Percentiles rank a stretch among this genome's conserved stretches.
Evolutionary conservation across 2,888 invertebrate genomes (phyloP).

Genomic region (Cheilosia pagana): DNA sequence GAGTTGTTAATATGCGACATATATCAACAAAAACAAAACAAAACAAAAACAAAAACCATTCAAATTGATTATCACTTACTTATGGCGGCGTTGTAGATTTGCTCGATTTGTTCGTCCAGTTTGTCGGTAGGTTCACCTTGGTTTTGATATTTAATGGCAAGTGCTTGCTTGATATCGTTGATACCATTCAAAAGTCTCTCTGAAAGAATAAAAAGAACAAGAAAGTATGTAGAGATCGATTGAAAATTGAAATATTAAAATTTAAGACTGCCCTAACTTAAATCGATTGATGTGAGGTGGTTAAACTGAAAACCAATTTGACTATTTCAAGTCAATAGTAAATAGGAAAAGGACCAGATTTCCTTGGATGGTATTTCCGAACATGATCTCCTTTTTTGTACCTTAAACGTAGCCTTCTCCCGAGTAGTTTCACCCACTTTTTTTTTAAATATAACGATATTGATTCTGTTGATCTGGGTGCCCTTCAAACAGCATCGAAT

Average conservation of each 20-base stretch:
- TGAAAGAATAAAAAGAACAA: slow-evolving; percentile 83
- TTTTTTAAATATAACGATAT: too few relatives aligned
- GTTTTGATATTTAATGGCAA: slow-evolving; percentile 86
- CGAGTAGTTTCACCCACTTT: too few relatives aligned
- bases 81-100: slow-evolving; percentile 84
- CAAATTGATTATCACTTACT: slow-evolving; percentile 77
- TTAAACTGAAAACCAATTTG: background rate
- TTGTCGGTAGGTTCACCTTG: slow-evolving; percentile 85
- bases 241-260: background rate
- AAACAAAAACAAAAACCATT: background rate
- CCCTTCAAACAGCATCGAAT: too few relatives aligned
- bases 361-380: too few relatives aligned
- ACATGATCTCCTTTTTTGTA: too few relatives aligned
- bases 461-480: too few relatives aligned
- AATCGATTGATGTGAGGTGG: too few relatives aligned
- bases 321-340: background rate
- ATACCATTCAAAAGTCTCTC: slow-evolving; percentile 92
- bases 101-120: slow-evolving; percentile 88
- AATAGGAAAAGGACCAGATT: too few relatives aligned
- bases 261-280: too few relatives aligned
- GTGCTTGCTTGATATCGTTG: slow-evolving; percentile 89
- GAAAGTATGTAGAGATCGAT: slow-evolving; percentile 36
- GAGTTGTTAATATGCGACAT: background rate
- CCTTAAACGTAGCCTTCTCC: too few relatives aligned
- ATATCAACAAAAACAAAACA: background rate